A percentile compares a stretch with the other conserved stretches of the same genome.
Conservation (phyloP, 1,140 invertebrate genomes). For the Cydia fagiglandana region DNA sequence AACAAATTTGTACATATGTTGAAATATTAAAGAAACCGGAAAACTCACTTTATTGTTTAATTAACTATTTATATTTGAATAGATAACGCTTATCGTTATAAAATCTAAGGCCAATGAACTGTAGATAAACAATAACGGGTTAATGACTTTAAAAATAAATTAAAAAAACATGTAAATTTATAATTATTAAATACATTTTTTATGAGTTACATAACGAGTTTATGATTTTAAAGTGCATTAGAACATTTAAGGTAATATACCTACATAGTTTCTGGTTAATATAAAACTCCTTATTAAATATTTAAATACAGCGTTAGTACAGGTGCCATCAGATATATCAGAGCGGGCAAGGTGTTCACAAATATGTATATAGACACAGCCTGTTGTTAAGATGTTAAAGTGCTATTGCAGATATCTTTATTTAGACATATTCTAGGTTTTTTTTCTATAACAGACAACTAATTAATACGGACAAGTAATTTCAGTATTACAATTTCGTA, state of each 20-base stretch:
- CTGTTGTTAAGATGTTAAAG: no score
- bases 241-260: neutral
- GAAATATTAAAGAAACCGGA: neutral
- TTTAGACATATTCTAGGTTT: no score
- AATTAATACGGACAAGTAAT: no score
- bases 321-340: no score
- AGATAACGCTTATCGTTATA: neutral
- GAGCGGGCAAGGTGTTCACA: no score
- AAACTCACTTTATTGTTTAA: neutral
- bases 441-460: no score
- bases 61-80: neutral
- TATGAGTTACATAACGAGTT: neutral
- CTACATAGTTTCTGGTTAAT: neutral
- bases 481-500: no score
- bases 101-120: neutral
- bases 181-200: neutral
- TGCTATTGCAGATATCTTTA: no score
- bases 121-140: neutral
- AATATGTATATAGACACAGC: no score
- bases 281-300: no score
- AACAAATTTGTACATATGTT: neutral
- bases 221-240: neutral
- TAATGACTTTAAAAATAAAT: conserved; percentile 2
- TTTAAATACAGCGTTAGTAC: no score
- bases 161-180: neutral